A percentile compares a stretch with the other conserved stretches of the same genome.
These are phyloP conservation scores for Hypanus sabinus DNA, from an alignment of 2,113 vertebrate species.

Conservation along the genomic window DNA sequence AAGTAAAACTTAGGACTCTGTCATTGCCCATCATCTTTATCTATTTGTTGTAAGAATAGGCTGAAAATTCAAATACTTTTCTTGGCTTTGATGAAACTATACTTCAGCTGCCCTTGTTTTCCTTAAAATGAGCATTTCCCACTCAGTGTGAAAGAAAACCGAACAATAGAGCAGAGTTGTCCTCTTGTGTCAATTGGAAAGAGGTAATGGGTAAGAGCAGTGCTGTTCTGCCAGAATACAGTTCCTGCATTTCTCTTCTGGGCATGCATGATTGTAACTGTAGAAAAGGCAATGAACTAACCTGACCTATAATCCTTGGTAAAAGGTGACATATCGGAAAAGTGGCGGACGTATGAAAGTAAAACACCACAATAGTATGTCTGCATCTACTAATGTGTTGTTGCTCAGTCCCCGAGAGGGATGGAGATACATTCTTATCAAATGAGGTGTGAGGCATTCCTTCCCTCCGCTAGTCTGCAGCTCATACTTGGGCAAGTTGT, in stretches of 20 bases:
- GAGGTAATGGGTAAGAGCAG: not conserved
- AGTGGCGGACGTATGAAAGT: not conserved
- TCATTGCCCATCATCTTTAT: not conserved
- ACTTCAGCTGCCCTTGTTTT: not conserved
- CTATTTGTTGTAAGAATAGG: not conserved
- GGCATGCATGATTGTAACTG: not conserved
- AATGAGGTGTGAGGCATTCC: no score
- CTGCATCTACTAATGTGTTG: not conserved
- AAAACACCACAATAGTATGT: not conserved
- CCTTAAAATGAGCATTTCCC: not conserved
- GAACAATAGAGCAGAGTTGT: not conserved
- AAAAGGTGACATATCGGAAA: not conserved
- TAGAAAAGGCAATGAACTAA: not conserved
- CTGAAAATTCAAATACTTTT: not conserved
- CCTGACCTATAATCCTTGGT: not conserved
- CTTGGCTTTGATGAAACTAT: not conserved
- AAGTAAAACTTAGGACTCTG: not conserved
- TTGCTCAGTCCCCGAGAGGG: no score
- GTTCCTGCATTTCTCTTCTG: not conserved
- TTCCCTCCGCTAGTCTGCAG: no score
- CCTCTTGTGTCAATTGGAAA: not conserved
- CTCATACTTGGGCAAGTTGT: no score
- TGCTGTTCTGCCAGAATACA: not conserved
- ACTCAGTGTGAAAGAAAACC: not conserved
- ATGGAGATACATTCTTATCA: no score